A percentile compares a stretch with the other conserved stretches of the same genome.
These are phyloP conservation scores for Crotalus helleri DNA, from an alignment of 2,113 vertebrate species.

Conservation along the genomic window DNA sequence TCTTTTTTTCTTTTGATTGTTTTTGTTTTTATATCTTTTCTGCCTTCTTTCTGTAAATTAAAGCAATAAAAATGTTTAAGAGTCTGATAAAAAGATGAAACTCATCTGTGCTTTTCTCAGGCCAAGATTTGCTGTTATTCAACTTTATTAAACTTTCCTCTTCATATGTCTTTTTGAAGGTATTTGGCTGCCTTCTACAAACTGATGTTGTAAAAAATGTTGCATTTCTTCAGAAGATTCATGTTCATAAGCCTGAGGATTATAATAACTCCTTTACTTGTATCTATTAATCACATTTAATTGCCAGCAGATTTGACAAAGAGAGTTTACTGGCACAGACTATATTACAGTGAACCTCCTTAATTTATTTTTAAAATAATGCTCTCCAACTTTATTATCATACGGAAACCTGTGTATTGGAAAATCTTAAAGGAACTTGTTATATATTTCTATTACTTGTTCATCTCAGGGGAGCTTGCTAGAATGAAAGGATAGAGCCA, in stretches of 20 bases:
- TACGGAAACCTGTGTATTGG: neutral
- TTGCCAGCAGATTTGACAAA: slow-evolving; percentile 32
- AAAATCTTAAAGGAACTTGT: neutral
- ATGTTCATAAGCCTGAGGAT: slow-evolving; percentile 38
- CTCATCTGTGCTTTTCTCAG: slow-evolving; percentile 52
- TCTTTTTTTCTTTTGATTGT: neutral
- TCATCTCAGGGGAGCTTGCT: neutral
- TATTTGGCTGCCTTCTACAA: slow-evolving; percentile 53
- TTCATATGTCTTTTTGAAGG: slow-evolving; percentile 51
- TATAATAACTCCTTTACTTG: slow-evolving; percentile 42
- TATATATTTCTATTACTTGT: neutral
- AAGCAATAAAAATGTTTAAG: neutral
- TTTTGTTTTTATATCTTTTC: neutral
- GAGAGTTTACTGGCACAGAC: slow-evolving; percentile 24
- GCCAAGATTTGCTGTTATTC: slow-evolving; percentile 57
- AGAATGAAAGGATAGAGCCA: neutral
- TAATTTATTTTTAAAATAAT: neutral
- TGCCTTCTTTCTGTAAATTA: neutral
- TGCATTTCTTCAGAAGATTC: slow-evolving; percentile 39
- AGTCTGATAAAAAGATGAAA: slow-evolving; percentile 42
- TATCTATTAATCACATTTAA: slow-evolving; percentile 57
- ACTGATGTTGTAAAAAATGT: slow-evolving; percentile 37
- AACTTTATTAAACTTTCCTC: slow-evolving; percentile 50
- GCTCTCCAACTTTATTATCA: neutral
- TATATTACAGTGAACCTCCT: neutral